A percentile compares a stretch with the other conserved stretches of the same genome.
Conservation (phyloP, 2,888 invertebrate species). For the Chymomyza procnemis region DNA sequence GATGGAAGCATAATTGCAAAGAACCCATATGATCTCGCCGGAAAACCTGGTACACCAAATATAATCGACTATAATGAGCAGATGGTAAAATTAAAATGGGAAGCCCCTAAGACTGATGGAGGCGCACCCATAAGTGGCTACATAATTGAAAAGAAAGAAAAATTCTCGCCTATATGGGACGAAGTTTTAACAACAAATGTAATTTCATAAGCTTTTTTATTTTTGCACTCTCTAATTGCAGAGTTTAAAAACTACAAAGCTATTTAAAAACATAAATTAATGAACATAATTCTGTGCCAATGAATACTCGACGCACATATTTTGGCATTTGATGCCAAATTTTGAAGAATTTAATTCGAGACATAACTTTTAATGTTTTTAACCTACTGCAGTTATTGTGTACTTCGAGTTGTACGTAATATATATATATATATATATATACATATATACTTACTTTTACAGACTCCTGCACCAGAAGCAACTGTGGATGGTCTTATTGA, state of each 20-base stretch:
- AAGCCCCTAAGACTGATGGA: constrained; percentile 97
- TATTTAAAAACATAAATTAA: no score
- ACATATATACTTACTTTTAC: background rate
- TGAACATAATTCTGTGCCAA: no score
- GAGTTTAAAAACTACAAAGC: no score
- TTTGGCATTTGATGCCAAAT: no score
- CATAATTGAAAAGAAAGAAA: constrained; percentile 96
- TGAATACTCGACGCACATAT: no score
- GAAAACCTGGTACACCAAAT: constrained; percentile 93
- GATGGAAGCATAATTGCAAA: constrained; percentile 94
- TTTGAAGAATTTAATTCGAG: no score
- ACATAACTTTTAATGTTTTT: no score
- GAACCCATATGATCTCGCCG: constrained; percentile 96
- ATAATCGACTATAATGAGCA: constrained; percentile 93
- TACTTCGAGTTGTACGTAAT: background rate
- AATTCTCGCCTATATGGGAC: constrained; percentile 91
- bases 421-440: background rate
- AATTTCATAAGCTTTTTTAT: constrained; percentile 35
- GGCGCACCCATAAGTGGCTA: constrained; percentile 96
- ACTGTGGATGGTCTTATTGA: constrained; percentile 91
- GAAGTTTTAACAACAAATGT: constrained; percentile 88
- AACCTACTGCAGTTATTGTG: no score
- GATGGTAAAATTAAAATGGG: constrained; percentile 93
- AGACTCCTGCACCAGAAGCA: constrained; percentile 89
- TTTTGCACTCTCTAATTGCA: background rate